These are phyloP conservation scores for Anniella stebbinsi DNA, from an alignment of 2,797 vertebrate species.

Conservation along the genomic window DNA sequence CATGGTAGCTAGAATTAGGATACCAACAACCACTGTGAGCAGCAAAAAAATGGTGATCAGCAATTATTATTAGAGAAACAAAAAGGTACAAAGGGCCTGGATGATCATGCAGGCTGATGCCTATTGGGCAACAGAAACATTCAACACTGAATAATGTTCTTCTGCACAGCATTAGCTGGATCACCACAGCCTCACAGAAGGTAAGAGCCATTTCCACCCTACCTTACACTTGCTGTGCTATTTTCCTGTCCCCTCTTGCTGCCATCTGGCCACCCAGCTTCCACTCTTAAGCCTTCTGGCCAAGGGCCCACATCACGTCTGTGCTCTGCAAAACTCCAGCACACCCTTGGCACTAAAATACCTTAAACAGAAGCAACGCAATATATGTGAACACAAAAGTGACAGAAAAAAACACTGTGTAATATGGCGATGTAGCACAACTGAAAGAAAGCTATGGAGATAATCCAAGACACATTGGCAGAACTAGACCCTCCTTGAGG, in stretches of 20 bases:
- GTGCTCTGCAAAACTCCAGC: neutral
- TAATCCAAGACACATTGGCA: neutral
- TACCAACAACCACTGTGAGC: neutral
- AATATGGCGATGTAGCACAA: constrained; percentile 15
- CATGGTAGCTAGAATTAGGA: neutral
- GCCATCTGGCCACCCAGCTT: neutral
- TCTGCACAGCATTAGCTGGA: too few species aligned
- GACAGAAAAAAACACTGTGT: constrained; percentile 21
- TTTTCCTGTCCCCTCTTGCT: neutral
- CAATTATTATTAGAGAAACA: neutral
- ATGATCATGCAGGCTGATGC: neutral
- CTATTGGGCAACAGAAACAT: neutral
- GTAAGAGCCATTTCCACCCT: too few species aligned
- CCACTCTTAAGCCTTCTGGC: neutral
- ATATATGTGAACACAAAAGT: neutral
- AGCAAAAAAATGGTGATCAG: neutral
- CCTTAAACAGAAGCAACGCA: neutral
- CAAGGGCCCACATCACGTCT: neutral
- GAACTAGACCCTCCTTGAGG: neutral
- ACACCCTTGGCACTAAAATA: neutral
- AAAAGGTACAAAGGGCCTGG: neutral
- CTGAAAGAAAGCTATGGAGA: neutral
- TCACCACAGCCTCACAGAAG: neutral
- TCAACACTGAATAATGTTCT: neutral
- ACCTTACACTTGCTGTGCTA: too few species aligned